A percentile compares a stretch with the other conserved stretches of the same genome.
Conservation (phyloP, 2,888 invertebrate genomes). For the Acanthosepion lycidas region DNA sequence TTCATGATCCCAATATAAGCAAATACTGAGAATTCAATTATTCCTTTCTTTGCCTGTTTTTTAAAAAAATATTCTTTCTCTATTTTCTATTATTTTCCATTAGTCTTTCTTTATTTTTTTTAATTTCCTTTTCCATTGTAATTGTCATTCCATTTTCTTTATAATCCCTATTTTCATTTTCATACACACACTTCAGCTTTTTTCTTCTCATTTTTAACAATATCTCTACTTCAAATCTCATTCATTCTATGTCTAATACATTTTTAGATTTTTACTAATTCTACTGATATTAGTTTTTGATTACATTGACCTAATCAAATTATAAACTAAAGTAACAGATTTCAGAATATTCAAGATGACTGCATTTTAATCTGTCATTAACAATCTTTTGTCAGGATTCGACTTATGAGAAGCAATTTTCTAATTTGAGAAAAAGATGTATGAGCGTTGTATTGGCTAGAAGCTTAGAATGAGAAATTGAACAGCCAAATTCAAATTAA, state of each 20-base stretch:
- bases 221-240: neutral
- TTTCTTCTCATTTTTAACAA: neutral
- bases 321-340: neutral
- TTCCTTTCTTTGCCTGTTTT: no score
- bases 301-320: neutral
- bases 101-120: no score
- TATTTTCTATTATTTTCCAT: no score
- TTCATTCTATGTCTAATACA: neutral
- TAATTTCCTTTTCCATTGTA: neutral
- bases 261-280: neutral
- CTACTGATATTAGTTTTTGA: neutral
- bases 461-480: no score
- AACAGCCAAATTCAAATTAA: no score
- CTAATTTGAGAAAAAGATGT: no score
- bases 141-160: neutral
- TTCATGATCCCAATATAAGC: no score
- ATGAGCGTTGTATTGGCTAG: no score
- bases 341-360: neutral
- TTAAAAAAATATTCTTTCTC: no score
- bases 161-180: neutral
- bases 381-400: no score
- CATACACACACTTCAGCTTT: neutral
- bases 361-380: neutral
- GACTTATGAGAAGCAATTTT: no score
- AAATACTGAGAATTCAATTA: no score